Conservation (phyloP, 2,113 vertebrate genomes). For the Emydocephalus ijimae region DNA sequence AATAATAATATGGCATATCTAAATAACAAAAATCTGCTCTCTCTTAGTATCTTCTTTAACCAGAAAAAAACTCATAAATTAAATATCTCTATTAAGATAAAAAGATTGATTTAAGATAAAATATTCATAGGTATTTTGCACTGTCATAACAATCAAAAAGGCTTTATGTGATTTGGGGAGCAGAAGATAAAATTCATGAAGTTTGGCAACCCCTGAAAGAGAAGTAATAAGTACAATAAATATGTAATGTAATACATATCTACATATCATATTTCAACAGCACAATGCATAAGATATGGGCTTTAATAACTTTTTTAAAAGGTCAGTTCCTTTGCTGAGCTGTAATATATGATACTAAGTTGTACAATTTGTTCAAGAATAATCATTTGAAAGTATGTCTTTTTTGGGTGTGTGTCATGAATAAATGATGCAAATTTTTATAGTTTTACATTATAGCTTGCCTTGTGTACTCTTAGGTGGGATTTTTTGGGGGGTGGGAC, state of each 20-base stretch:
- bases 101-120: constrained; percentile 50
- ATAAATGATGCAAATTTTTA: not conserved
- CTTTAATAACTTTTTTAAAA: constrained; percentile 26
- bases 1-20: constrained; percentile 55
- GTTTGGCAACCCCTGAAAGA: constrained; percentile 8
- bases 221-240: not conserved
- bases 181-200: constrained; percentile 43
- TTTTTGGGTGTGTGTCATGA: not conserved
- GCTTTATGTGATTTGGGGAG: constrained; percentile 35
- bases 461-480: not conserved
- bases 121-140: constrained; percentile 40
- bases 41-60: constrained; percentile 28
- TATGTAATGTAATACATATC: not conserved
- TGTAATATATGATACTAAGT: not conserved
- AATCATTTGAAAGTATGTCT: not conserved
- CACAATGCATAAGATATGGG: not conserved
- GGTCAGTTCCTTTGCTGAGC: not conserved
- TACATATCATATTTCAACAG: not conserved
- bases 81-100: constrained; percentile 50
- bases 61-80: constrained; percentile 25
- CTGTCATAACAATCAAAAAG: constrained; percentile 46
- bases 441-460: not conserved
- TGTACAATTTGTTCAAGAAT: not conserved
- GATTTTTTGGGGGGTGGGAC: not conserved
- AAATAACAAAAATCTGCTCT: constrained; percentile 65